Evolutionary conservation across 2,797 vertebrate genomes (phyloP).

Genomic region (Catharus ustulatus): DNA sequence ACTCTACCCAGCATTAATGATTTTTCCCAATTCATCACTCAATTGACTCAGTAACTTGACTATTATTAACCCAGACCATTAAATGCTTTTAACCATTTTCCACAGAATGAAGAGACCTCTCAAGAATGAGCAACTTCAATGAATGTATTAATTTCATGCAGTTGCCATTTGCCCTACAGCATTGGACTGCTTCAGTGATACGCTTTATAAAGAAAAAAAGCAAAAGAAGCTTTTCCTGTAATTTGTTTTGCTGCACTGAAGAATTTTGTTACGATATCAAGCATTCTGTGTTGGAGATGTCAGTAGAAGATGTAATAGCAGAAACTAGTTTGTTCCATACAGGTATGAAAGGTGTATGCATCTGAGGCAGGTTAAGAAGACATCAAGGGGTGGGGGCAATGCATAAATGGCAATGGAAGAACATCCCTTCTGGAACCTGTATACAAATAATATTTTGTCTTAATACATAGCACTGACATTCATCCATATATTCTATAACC

Average conservation of each 20-base stretch:
- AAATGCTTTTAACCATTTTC: conserved; percentile 58
- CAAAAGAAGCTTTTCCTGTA: not conserved
- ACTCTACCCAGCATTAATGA: not conserved
- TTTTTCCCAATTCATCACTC: conserved; percentile 15
- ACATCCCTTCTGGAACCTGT: not conserved
- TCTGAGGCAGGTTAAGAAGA: not conserved
- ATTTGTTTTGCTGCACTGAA: not conserved
- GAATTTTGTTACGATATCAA: not conserved
- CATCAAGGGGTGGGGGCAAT: no score
- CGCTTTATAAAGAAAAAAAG: not conserved
- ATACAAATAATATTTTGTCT: not conserved
- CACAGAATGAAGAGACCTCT: not conserved
- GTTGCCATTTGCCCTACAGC: not conserved
- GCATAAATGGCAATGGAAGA: not conserved
- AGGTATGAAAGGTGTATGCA: not conserved
- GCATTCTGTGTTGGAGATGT: not conserved
- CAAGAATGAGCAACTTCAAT: not conserved
- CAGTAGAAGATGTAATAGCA: not conserved
- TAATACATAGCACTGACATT: not conserved
- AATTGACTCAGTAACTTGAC: conserved; percentile 33
- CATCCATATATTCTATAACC: not conserved
- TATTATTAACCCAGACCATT: conserved; percentile 41
- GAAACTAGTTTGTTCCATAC: not conserved
- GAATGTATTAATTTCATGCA: conserved; percentile 47
- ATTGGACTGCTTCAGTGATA: not conserved